Conservation (phyloP, 2,113 vertebrate genomes). For the Oncorhynchus kisutch region DNA sequence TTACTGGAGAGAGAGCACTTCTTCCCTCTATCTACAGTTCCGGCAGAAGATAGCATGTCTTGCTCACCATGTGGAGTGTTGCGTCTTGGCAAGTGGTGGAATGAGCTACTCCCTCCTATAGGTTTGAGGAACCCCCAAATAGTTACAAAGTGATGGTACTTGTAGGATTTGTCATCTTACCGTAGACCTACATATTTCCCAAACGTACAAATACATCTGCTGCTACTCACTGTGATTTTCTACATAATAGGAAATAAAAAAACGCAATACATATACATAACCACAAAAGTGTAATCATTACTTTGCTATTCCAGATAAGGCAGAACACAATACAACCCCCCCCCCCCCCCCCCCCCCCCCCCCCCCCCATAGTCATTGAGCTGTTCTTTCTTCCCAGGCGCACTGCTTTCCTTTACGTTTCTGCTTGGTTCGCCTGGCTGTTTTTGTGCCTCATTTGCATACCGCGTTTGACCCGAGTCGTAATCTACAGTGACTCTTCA, state of each 20-base stretch:
- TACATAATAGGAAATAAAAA: not conserved
- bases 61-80: no score
- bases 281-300: not conserved
- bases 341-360: no score
- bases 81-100: no score
- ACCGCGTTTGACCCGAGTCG: slow-evolving; percentile 57
- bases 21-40: no score
- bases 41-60: no score
- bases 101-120: no score
- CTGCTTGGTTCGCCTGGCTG: slow-evolving; percentile 47
- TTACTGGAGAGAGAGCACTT: no score
- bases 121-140: no score
- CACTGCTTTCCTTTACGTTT: slow-evolving; percentile 18
- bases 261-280: not conserved
- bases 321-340: no score
- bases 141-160: not conserved
- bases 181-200: not conserved
- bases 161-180: not conserved
- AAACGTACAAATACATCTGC: not conserved
- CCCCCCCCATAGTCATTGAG: not conserved
- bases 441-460: slow-evolving; percentile 56
- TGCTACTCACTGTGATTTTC: not conserved
- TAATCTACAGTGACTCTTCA: slow-evolving; percentile 68
- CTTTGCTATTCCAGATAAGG: not conserved
- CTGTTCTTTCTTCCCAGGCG: slow-evolving; percentile 8